Percentiles rank a stretch among this genome's conserved stretches.
These are phyloP conservation scores for Diaperis boleti DNA, from an alignment of 2,888 invertebrate genomes.

Conservation along the genomic window DNA sequence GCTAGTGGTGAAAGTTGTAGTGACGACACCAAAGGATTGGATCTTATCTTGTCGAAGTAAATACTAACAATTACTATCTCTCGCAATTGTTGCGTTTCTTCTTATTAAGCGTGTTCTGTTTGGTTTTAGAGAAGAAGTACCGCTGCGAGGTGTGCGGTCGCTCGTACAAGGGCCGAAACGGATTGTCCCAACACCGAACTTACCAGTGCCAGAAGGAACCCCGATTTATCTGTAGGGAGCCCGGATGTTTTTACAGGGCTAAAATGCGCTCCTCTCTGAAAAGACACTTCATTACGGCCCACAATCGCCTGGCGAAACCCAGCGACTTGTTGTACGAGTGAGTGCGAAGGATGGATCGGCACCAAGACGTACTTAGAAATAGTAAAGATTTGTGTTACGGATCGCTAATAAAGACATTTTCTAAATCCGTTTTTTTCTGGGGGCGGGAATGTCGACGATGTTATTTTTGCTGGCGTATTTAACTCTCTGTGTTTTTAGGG, in stretches of 20 bases:
- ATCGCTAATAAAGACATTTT: too few species aligned
- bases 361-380: background rate
- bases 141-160: conserved; percentile 61
- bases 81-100: background rate
- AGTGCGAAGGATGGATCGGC: too few species aligned
- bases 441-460: too few species aligned
- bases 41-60: too few species aligned
- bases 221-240: conserved; percentile 50
- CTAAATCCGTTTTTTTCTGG: too few species aligned
- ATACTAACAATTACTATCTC: too few species aligned
- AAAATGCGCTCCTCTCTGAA: conserved; percentile 47
- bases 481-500: conserved; percentile 17
- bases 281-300: conserved; percentile 42
- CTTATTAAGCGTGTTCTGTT: conserved; percentile 2
- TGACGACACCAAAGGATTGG: too few species aligned
- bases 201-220: conserved; percentile 55
- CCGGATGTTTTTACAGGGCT: conserved; percentile 48
- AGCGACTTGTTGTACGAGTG: background rate
- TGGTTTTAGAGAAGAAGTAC: conserved; percentile 6
- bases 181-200: conserved; percentile 46
- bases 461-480: background rate
- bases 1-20: too few species aligned
- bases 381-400: too few species aligned
- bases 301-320: background rate
- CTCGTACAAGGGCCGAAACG: conserved; percentile 38